Evolutionary conservation across 1,140 invertebrate genomes (phyloP).

Genomic region (Drosophila pallidifrons): DNA sequence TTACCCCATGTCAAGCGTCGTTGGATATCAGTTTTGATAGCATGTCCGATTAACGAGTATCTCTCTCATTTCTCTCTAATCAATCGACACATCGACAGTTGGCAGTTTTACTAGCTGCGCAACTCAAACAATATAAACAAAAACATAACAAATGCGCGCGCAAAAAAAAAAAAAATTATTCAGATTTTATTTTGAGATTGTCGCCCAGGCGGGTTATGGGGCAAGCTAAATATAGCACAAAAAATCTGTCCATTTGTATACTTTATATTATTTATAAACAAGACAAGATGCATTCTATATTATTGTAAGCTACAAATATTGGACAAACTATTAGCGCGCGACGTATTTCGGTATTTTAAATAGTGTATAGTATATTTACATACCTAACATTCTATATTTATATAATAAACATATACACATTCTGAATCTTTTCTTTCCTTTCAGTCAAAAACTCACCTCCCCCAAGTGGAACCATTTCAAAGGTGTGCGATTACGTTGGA

Average conservation of each 20-base stretch:
- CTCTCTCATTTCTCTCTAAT: slow-evolving; percentile 11
- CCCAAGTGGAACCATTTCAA: slow-evolving; percentile 99
- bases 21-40: slow-evolving; percentile 39
- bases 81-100: slow-evolving; percentile 15
- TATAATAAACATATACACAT: too few species aligned
- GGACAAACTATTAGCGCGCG: neutral
- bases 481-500: slow-evolving; percentile 97
- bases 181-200: slow-evolving; percentile 53
- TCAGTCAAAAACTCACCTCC: slow-evolving; percentile 98
- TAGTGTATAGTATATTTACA: neutral
- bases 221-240: slow-evolving; percentile 52
- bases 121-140: neutral
- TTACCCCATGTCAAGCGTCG: neutral
- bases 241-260: slow-evolving; percentile 54
- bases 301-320: slow-evolving; percentile 43
- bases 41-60: slow-evolving; percentile 42
- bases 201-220: slow-evolving; percentile 53
- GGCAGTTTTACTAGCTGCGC: slow-evolving; percentile 6
- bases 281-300: slow-evolving; percentile 43
- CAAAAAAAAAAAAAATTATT: slow-evolving; percentile 27
- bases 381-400: neutral
- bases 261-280: slow-evolving; percentile 60
- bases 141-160: neutral
- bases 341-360: neutral
- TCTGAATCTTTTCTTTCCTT: slow-evolving; percentile 81